A percentile compares a stretch with the other conserved stretches of the same genome.
Conservation (phyloP, 2,888 invertebrate species). For the Hirtodrosophila confusa region DNA sequence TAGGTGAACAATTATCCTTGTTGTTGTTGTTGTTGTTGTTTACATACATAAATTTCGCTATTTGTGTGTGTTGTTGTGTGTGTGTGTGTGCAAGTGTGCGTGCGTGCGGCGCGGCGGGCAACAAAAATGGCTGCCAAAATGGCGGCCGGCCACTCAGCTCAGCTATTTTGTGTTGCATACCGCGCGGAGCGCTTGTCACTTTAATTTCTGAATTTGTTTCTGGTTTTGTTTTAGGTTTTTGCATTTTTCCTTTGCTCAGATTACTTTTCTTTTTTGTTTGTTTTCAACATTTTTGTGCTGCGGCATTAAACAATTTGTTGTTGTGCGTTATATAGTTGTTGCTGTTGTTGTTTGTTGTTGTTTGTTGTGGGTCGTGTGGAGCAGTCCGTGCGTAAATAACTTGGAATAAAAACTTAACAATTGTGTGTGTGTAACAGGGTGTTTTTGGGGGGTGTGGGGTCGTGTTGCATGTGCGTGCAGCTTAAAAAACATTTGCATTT, state of each 20-base stretch:
- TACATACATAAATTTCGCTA: slow-evolving; percentile 64
- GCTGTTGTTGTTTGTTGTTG: slow-evolving; percentile 39
- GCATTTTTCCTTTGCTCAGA: slow-evolving; percentile 36
- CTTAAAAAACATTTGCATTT: slow-evolving; percentile 37
- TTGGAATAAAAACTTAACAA: slow-evolving; percentile 49
- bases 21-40: slow-evolving; percentile 39
- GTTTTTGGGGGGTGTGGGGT: not conserved
- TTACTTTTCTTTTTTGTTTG: slow-evolving; percentile 21
- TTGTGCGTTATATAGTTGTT: slow-evolving; percentile 42
- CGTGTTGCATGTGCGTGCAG: slow-evolving; percentile 52
- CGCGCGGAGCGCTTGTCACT: slow-evolving; percentile 32
- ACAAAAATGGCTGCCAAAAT: slow-evolving; percentile 45
- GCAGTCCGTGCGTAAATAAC: slow-evolving; percentile 77
- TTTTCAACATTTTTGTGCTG: slow-evolving; percentile 67
- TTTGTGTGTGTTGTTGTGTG: slow-evolving; percentile 26
- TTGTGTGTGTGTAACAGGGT: slow-evolving; percentile 20
- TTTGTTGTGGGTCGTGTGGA: slow-evolving; percentile 62
- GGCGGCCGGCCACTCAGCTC: slow-evolving; percentile 41
- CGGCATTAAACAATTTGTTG: slow-evolving; percentile 67
- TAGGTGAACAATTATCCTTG: slow-evolving; percentile 68
- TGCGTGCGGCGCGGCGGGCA: slow-evolving; percentile 21
- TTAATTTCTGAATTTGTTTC: slow-evolving; percentile 26
- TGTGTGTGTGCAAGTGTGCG: slow-evolving; percentile 24
- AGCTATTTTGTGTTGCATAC: slow-evolving; percentile 35
- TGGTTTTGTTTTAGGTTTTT: no score